Base-by-base conservation (phyloP, 2,888 invertebrate species). In the Clusia tigrina region DNA sequence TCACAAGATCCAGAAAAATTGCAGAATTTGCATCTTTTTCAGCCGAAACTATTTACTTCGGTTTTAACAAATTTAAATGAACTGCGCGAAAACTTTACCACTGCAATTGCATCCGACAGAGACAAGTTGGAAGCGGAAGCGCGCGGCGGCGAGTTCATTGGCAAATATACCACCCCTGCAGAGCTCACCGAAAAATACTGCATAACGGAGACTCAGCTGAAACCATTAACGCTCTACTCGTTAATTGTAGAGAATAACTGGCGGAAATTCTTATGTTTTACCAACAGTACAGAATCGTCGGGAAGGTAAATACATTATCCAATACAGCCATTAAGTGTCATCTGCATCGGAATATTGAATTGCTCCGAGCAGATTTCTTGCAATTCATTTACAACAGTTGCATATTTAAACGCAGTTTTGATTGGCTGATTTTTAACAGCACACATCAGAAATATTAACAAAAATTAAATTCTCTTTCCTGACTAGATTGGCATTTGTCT, bases 1-100 rank as follows among this genome's bases (percentile, higher is more conserved):
- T 94, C 96, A 0, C 95, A 95, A 80, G 97, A 99, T 85, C 97
- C 98, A 0, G 98, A 99, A 83, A 95, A 95, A 80, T 85, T 99
- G 55, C 92, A 95, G 76, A 89, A 91, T 69, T 88, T 98, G 80
- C 90, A 92, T 15, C 85, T 99, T 5, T 97, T 96, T 78, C 92
- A 94, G 80, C 98, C 99, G 0, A 93, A 91, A 81, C 85, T 99
- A 5, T 97, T 97, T 80, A 94, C 94, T 18, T 90, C 92, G 0
- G 87, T 90, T 2, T 78, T 86, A 15, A 83, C 86, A 0, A 67
- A 71, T 37, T 18, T 73, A 6, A 60, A 71, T 1, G 69, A 74
- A n/a, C 58, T 77, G 38, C 72, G 70, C 1, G 64, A 69, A 1
- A 68, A 74, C 9, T 71, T 68, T 24, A 53, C 67, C 1, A 54